Evolutionary conservation across 2,113 vertebrate genomes (phyloP).

Genomic region (Ceyx cyanopectus): DNA sequence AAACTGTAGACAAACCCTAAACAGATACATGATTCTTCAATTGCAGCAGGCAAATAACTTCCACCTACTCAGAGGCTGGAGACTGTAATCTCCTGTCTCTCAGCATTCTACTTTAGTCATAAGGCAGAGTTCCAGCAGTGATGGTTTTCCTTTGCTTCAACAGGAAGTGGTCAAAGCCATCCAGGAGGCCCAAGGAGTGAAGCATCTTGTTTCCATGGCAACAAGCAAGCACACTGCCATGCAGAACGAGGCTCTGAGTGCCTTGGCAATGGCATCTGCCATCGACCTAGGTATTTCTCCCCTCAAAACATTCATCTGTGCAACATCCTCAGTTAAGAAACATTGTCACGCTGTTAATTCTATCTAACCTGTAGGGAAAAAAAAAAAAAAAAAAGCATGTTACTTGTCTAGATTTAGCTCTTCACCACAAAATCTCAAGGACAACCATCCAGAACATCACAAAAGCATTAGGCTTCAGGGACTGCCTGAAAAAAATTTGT

Average conservation of each 20-base stretch:
- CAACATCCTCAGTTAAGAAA: not conserved
- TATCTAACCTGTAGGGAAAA: not conserved
- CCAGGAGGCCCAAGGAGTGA: slow-evolving; percentile 82
- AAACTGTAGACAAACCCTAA: not conserved
- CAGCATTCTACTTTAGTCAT: not conserved
- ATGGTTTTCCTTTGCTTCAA: slow-evolving; percentile 4
- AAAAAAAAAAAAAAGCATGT: rapidly evolving
- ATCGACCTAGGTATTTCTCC: slow-evolving; percentile 81
- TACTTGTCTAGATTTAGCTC: not conserved
- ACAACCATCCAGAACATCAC: not conserved
- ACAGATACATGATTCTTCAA: not conserved
- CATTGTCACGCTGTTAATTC: not conserved
- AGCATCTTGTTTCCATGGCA: slow-evolving; percentile 88
- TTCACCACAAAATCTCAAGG: not conserved
- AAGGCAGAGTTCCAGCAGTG: not conserved
- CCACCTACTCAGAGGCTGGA: not conserved
- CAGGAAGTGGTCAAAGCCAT: slow-evolving; percentile 89
- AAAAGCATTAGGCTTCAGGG: not conserved
- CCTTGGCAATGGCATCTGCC: slow-evolving; percentile 85
- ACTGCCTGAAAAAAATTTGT: not conserved
- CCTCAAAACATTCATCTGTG: not conserved
- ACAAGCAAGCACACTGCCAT: slow-evolving; percentile 85
- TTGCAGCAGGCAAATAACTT: not conserved
- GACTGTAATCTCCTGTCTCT: not conserved
- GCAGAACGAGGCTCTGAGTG: slow-evolving; percentile 89